Evolutionary conservation across 2,797 vertebrate genomes (phyloP).

Genomic region (Sebastes variabilis): DNA sequence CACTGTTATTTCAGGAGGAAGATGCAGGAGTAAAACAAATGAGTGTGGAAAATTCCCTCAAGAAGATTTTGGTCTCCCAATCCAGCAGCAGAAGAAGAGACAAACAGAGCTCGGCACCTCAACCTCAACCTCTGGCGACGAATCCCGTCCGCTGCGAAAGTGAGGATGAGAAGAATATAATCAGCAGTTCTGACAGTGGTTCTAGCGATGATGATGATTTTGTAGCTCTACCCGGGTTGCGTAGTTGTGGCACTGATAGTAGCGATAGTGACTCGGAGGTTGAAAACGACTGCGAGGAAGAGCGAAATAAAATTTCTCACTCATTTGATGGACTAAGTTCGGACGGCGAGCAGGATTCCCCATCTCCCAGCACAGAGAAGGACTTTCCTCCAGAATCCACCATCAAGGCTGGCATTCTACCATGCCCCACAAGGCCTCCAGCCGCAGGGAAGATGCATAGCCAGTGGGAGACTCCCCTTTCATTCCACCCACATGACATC

Average conservation of each 20-base stretch:
- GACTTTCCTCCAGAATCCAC: constrained; percentile 28
- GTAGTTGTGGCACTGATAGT: constrained; percentile 10
- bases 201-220: constrained; percentile 3
- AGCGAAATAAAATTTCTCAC: background rate
- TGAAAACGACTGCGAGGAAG: background rate
- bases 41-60: background rate
- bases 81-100: background rate
- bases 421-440: constrained; percentile 21
- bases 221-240: constrained; percentile 3
- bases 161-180: constrained; percentile 5
- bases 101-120: constrained; percentile 28
- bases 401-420: constrained; percentile 59
- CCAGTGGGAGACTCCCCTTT: constrained; percentile 48
- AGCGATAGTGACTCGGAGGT: background rate
- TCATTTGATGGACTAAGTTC: background rate
- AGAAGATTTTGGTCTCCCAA: background rate
- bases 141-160: background rate
- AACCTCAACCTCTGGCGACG: background rate
- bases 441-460: constrained; percentile 28
- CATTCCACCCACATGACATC: constrained; percentile 31
- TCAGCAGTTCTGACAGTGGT: background rate
- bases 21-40: background rate
- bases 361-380: background rate
- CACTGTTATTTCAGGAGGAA: background rate
- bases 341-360: background rate